Conservation (phyloP, 2,113 vertebrate genomes). For the Peromyscus maniculatus region DNA sequence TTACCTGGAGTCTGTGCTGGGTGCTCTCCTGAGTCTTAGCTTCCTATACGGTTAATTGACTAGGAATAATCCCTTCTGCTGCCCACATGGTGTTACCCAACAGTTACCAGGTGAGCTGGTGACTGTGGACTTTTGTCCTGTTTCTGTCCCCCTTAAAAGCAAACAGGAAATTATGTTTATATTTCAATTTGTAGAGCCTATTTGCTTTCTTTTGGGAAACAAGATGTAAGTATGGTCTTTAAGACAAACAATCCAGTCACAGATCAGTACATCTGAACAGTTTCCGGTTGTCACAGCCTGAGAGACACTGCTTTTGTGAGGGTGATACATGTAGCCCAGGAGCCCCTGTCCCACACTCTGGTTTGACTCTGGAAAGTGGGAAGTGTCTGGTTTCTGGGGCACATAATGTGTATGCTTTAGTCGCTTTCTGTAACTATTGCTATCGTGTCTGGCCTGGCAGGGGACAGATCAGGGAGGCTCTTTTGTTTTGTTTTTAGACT, state of each 20-base stretch:
- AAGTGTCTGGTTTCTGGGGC: neutral
- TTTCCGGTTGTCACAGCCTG: neutral
- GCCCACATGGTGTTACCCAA: neutral
- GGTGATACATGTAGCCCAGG: neutral
- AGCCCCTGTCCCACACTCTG: neutral
- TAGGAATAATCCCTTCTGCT: neutral
- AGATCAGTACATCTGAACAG: neutral
- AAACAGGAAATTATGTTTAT: conserved; percentile 56
- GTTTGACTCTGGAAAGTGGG: neutral
- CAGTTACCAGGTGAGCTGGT: neutral
- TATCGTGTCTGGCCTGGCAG: neutral
- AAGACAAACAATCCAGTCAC: conserved; percentile 16
- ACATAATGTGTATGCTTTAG: neutral
- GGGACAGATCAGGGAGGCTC: neutral
- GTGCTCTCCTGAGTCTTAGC: neutral
- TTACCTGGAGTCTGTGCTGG: neutral
- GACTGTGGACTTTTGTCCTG: conserved; percentile 23
- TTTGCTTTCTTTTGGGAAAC: conserved; percentile 37
- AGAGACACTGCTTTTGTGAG: conserved; percentile 15
- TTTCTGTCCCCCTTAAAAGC: conserved; percentile 28
- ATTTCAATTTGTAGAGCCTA: conserved; percentile 41
- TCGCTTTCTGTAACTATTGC: neutral
- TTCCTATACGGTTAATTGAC: neutral
- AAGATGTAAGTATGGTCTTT: neutral
- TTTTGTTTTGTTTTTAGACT: conserved; percentile 18